Evolutionary conservation across 2,888 invertebrate species (phyloP), one percentile per base, ranked within the genome.

Genomic region (Ferrisia virgata): DNA sequence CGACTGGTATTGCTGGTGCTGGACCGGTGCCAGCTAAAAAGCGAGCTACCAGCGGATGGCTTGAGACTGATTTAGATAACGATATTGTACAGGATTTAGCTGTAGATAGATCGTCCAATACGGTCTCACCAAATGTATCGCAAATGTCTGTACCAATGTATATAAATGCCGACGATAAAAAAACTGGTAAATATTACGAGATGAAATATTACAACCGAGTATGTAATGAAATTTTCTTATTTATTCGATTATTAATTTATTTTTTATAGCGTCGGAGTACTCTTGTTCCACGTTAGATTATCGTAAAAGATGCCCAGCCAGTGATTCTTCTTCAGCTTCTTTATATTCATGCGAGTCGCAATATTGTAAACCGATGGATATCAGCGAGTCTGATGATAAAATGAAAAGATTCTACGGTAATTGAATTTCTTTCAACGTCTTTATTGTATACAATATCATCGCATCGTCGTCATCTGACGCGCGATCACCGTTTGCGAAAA

Each of bases 41-140:
- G 40, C 92, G 92, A 87, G 92, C 92, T 87, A 91, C 92, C 22
- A 92, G 91, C 78, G 93, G 93, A 1, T 96, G 97, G 94, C 91
- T 94, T 84, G 96, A 97, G 89, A 97, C 97, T 0, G 97, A 97
- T 89, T 89, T 97, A 36, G 97, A 97, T 88, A 82, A 78, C 58
- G 84, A 79, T 31, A 28, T 31, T 22, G 58, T 79, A 40, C 84
- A 82, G 22, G 82, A 82, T 31, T 47, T 40, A 15, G 47, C 31
- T 43, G 33, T 53, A 22, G 81, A 81, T 58, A 22, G 81, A 31
- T 81, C 81, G 28, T 81, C 81, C 1, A 31, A 31, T 11, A 81
- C 81, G 1, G 81, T 53, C 13, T 81, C 81, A 6, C 81, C 81
- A 0, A 79, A 40, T 15, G 13, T 79, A 22, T 43, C 43, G 47